Evolutionary conservation across 2,797 vertebrate species (phyloP).

Genomic region (Acrocephalus scirpaceus): DNA sequence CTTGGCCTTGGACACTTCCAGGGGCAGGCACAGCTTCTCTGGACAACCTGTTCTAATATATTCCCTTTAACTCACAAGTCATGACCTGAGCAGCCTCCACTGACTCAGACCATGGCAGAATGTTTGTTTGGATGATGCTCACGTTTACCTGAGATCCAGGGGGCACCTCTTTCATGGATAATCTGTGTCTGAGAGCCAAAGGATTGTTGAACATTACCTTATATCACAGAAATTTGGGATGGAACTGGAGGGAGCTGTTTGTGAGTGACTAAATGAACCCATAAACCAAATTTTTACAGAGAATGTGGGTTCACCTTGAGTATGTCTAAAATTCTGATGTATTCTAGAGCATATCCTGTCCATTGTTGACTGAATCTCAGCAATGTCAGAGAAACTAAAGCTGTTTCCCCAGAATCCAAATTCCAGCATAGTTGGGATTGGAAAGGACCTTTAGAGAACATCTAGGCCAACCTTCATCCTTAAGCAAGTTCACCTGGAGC

Average conservation of each 20-base stretch:
- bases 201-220: background rate
- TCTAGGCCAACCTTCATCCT: background rate
- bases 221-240: background rate
- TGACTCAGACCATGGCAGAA: background rate
- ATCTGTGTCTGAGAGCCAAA: background rate
- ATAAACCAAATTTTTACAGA: background rate
- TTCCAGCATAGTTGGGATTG: background rate
- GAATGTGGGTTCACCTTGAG: background rate
- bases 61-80: background rate
- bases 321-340: background rate
- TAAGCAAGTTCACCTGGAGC: rapidly evolving
- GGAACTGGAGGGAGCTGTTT: background rate
- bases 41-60: rapidly evolving
- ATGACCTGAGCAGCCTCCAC: background rate
- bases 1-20: background rate
- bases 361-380: background rate
- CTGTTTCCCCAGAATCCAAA: background rate
- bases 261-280: background rate
- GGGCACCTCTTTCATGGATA: background rate
- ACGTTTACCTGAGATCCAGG: background rate
- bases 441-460: background rate
- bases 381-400: background rate
- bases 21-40: background rate
- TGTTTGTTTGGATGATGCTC: background rate
- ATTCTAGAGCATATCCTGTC: background rate